Evolutionary conservation across 2,113 vertebrate species (phyloP).

Genomic region (Trematocara marginatum): DNA sequence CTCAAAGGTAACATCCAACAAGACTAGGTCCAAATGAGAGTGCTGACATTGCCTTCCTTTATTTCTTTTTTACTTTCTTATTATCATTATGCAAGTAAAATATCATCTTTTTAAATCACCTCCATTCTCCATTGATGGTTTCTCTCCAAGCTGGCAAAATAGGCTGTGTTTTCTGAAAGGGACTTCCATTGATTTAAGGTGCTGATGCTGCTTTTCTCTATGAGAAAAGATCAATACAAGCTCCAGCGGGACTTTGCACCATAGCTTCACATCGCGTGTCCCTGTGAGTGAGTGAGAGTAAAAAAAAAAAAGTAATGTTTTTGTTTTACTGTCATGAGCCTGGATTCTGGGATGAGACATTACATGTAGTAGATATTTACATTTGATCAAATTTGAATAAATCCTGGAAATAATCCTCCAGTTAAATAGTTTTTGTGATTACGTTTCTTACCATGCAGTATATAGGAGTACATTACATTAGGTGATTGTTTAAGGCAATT

Average conservation of each 20-base stretch:
- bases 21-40: background rate
- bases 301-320: background rate
- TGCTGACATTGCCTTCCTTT: background rate
- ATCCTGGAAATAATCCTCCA: background rate
- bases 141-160: background rate
- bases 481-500: background rate
- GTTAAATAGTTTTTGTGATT: background rate
- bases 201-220: conserved; percentile 59
- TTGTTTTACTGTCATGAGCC: background rate
- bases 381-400: background rate
- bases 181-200: conserved; percentile 53
- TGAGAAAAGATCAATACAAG: conserved; percentile 60
- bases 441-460: background rate
- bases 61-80: background rate
- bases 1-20: background rate
- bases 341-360: background rate
- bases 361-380: background rate
- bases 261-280: conserved; percentile 40
- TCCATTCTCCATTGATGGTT: background rate
- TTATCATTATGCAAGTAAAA: background rate
- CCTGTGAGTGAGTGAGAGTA: background rate
- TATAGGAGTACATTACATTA: background rate
- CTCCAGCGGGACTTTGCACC: conserved; percentile 31
- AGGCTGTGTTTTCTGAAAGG: conserved; percentile 33
- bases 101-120: background rate